Evolutionary conservation across 2,797 vertebrate species (phyloP).

Genomic region (Melanotaenia nigrans): DNA sequence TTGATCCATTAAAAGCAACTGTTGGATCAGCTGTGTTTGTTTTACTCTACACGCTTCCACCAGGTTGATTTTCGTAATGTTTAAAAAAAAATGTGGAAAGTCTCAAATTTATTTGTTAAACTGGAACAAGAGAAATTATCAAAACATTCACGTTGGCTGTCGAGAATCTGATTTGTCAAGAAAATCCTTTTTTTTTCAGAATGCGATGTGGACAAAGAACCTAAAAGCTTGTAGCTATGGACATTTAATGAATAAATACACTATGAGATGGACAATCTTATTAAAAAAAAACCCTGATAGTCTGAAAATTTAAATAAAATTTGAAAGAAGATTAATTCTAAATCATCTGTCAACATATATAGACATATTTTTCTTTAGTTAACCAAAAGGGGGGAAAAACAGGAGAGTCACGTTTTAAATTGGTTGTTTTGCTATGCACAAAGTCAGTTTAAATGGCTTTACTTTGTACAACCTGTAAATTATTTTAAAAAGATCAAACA

Average conservation of each 20-base stretch:
- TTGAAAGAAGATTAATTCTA: background rate
- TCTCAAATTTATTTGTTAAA: background rate
- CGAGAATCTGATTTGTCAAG: background rate
- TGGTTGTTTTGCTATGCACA: background rate
- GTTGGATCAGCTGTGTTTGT: constrained; percentile 41
- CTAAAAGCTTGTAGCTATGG: background rate
- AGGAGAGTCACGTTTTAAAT: background rate
- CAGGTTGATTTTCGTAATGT: background rate
- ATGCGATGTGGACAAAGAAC: background rate
- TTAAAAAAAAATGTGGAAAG: background rate
- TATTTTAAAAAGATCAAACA: background rate
- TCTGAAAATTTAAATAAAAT: background rate
- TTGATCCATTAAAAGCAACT: constrained; percentile 75
- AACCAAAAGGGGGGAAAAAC: too few species aligned
- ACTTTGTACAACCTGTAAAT: background rate
- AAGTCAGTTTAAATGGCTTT: background rate
- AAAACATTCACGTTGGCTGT: background rate
- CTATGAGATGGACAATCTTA: background rate
- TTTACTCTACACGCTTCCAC: constrained; percentile 11
- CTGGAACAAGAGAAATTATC: background rate
- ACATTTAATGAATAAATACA: background rate
- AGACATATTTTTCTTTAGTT: background rate
- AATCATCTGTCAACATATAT: background rate
- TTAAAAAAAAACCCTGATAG: background rate
- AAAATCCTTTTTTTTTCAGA: background rate